A percentile compares a stretch with the other conserved stretches of the same genome.
Evolutionary conservation across 2,113 vertebrate genomes (phyloP).

Genomic region (Capreolus pygargus): DNA sequence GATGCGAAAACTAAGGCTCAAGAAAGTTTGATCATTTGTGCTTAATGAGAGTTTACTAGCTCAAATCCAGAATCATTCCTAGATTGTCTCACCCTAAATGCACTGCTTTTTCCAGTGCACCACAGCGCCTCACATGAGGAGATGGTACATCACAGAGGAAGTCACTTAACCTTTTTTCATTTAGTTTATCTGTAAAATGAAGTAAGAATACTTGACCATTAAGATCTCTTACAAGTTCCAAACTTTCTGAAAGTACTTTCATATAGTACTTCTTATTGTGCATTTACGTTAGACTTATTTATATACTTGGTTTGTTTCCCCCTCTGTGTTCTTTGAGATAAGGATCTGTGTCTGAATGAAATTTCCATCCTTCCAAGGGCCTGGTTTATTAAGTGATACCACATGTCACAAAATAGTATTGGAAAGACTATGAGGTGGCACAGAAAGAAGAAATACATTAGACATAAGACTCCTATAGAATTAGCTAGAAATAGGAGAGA

Average conservation of each 20-base stretch:
- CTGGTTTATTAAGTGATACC: not conserved
- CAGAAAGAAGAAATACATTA: not conserved
- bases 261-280: not conserved
- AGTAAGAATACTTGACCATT: not conserved
- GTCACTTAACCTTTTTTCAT: not conserved
- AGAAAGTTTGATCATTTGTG: not conserved
- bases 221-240: not conserved
- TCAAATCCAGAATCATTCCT: not conserved
- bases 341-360: not conserved
- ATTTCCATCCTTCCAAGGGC: not conserved
- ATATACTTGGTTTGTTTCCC: not conserved
- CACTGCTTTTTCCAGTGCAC: not conserved
- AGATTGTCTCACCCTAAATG: not conserved
- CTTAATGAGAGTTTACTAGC: not conserved
- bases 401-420: not conserved
- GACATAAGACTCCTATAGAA: not conserved
- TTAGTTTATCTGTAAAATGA: constrained; percentile 14
- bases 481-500: not conserved
- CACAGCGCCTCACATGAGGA: not conserved
- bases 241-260: not conserved
- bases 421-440: not conserved
- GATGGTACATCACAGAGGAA: not conserved
- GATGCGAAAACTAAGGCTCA: not conserved
- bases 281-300: not conserved
- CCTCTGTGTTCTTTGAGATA: not conserved